Conservation (phyloP, 2,888 invertebrate genomes). For the Plebejus anna region DNA sequence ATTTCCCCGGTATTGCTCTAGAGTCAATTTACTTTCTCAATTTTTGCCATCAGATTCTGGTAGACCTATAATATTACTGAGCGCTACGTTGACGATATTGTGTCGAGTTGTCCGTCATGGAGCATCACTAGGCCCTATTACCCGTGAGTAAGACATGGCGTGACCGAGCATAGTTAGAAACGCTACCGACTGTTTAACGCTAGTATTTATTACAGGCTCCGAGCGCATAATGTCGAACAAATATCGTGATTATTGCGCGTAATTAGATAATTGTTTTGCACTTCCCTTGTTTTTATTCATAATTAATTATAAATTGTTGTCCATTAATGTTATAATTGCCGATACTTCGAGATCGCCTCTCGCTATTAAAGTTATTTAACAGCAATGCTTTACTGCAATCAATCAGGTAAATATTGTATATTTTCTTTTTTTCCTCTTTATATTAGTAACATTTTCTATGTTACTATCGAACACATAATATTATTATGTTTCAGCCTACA, state of each 20-base stretch:
- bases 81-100: not conserved
- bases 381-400: not conserved
- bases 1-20: too few relatives aligned
- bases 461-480: too few relatives aligned
- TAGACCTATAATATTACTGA: too few relatives aligned
- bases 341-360: not conserved
- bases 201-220: slow-evolving; percentile 56
- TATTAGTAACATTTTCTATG: too few relatives aligned
- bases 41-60: too few relatives aligned
- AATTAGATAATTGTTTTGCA: slow-evolving; percentile 21
- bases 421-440: not conserved
- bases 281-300: slow-evolving; percentile 18
- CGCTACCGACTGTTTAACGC: slow-evolving; percentile 44
- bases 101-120: not conserved
- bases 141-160: slow-evolving; percentile 52
- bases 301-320: not conserved
- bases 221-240: slow-evolving; percentile 44
- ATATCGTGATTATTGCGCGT: slow-evolving; percentile 27
- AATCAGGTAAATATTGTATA: not conserved
- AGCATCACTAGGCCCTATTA: slow-evolving; percentile 44
- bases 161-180: slow-evolving; percentile 60
- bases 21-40: too few relatives aligned
- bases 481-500: too few relatives aligned
- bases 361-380: not conserved
- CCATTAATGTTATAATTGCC: slow-evolving; percentile 9